phyloP scores from a whole-genome alignment of 2,113 vertebrate genomes.

The Cheirogaleus medius region DNA sequence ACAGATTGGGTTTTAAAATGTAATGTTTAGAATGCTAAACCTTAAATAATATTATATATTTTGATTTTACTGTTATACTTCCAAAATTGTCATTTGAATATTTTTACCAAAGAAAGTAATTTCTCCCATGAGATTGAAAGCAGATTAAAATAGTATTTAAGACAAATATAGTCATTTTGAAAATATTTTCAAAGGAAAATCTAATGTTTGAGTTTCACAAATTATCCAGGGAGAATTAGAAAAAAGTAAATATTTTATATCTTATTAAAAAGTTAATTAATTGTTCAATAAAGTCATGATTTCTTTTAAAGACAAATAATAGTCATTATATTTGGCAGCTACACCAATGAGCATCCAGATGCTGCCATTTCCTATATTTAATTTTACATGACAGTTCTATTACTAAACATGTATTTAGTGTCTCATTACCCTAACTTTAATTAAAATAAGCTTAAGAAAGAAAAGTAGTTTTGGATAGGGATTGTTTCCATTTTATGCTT shows the following conservation, averaged over 20 bases:
- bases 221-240: not conserved
- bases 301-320: slow-evolving; percentile 6
- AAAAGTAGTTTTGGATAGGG: not conserved
- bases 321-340: not conserved
- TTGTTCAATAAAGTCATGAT: not conserved
- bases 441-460: not conserved
- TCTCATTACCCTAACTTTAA: slow-evolving; percentile 27
- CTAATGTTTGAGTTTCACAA: slow-evolving; percentile 4
- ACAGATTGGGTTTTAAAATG: slow-evolving; percentile 29
- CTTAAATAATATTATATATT: slow-evolving; percentile 9
- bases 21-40: not conserved
- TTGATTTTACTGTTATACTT: not conserved
- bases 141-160: slow-evolving; percentile 25
- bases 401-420: not conserved
- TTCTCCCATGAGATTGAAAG: not conserved
- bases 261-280: not conserved
- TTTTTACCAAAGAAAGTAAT: not conserved
- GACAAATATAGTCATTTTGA: not conserved
- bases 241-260: not conserved
- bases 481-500: not conserved
- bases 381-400: slow-evolving; percentile 18
- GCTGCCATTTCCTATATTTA: slow-evolving; percentile 24
- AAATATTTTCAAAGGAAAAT: slow-evolving; percentile 44
- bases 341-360: not conserved
- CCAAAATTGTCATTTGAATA: not conserved